Evolutionary conservation across 2,113 vertebrate genomes (phyloP), one percentile per base, ranked within the genome.

Genomic region (Apistogramma diplotaenia): DNA sequence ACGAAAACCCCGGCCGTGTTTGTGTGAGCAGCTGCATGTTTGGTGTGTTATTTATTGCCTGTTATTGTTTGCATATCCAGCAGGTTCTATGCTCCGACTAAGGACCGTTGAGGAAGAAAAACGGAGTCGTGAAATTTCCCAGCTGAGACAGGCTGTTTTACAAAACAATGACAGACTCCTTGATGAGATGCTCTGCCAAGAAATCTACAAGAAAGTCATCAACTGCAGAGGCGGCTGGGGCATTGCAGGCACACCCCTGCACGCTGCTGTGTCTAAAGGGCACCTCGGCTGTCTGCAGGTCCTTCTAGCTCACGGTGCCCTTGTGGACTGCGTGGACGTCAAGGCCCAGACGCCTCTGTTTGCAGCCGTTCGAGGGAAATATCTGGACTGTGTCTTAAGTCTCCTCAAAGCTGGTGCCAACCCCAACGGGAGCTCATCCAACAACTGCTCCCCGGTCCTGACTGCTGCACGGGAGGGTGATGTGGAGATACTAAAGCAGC

Each of bases 141-240:
- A 94, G 91, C 95, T 99, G 73, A 95, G 94, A 87, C 93, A 90
- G 70, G 96, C 94, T 0, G 96, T 96, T 2, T 87, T 95, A 0
- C 90, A 95, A 88, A 96, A 99, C 8, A 90, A 98, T 21, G 91
- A 91, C 53, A 82, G 89, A 13, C 90, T 94, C 3, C 93, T 99
- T 1, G 85, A 92, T 18, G 78, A 91, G 54, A 96, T 99, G 54
- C 91, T 99, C 79, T 89, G 81, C 74, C 96, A 99, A 85, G 96
- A 96, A 18, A 93, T 94, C 76, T 99, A 97, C 92, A 95, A 90
- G 88, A 94, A 86, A 55, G 95, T 96, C 89, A 95, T 99, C 83
- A 96, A 99, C 86, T 95, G 93, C 81, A 83, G 96, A 29, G 97
- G 96, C 0, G 97, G 98, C 40, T 99, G 98, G 97, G 98, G 98